Base-by-base conservation (phyloP, 1,140 invertebrate species). In the Spodoptera litura region DNA sequence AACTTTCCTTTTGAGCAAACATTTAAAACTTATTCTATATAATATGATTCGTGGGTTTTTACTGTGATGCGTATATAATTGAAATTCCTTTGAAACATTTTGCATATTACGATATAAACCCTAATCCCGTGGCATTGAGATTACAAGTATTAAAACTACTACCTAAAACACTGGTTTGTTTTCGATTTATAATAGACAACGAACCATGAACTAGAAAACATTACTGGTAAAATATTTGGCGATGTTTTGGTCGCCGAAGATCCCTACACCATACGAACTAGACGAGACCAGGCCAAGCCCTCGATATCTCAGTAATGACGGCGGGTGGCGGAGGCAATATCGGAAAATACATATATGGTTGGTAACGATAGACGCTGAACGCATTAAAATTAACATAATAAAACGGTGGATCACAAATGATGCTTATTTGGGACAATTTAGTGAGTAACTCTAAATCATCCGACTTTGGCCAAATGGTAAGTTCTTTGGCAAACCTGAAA, bases 21-120 rank as follows among this genome's bases (percentile, higher is more conserved):
- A 75, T 75, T 76, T 76, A 76, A 27, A 66, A 76, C 59, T 64
- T 76, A 76, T 11, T 12, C 70, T 76, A 76, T 9, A 15, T 38
- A 15, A 15, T 38, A 15, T 58, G 27, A 27, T 51, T 49, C 31
- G 38, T 35, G 12, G 35, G 53, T 35, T 64, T 11, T 13, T 66
- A 44, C 4, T 27, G 9, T 13, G 8, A 38, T 55, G 68, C n/a
- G 10, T 38, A 8, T 5, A 52, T 20, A 31, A 58, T 20, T 4
- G n/a, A 62, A 53, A 76, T 53, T 51, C 27, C n/a, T 55, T 58
- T 4, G 62, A 53, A 10, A 66, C 2, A 61, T 66, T 27, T 2
- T 49, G 52, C 3, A 11, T 53, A 13, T 12, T 13, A 25, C 25
- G 9, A 61, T 31, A 2, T 6, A 20, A 61, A 10, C 31, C 9